Conservation (phyloP, 2,888 invertebrate genomes). For the Ecliptopera silaceata region DNA sequence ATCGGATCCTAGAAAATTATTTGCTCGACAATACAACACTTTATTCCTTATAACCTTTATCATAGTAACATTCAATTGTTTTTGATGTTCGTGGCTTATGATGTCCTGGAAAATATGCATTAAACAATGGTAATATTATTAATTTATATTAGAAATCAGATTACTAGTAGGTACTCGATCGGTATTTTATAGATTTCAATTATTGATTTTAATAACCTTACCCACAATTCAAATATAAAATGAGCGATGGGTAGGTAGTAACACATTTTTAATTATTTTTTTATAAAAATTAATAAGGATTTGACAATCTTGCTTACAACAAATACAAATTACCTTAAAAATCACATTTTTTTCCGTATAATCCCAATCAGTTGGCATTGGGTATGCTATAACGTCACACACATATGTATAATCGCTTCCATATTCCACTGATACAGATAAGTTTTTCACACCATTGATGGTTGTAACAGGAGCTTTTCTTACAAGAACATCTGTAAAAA, state of each 20-base stretch:
- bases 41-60: not conserved
- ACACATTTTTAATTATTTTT: too few relatives aligned
- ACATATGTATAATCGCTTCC: slow-evolving; percentile 2
- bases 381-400: slow-evolving; percentile 15
- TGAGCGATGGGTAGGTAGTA: too few relatives aligned
- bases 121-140: not conserved
- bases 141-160: not conserved
- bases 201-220: too few relatives aligned
- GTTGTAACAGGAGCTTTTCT: slow-evolving; percentile 6
- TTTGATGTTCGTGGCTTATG: not conserved
- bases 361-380: slow-evolving; percentile 14
- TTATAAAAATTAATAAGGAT: too few relatives aligned
- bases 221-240: too few relatives aligned
- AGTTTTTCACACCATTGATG: slow-evolving; percentile 6
- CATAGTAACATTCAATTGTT: not conserved
- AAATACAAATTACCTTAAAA: not conserved
- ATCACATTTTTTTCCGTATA: not conserved
- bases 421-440: slow-evolving; percentile 4
- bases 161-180: too few relatives aligned
- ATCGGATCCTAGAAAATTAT: slow-evolving; percentile 12
- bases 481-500: slow-evolving; percentile 18
- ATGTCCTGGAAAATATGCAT: not conserved
- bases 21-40: slow-evolving; percentile 6
- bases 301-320: not conserved
- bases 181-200: too few relatives aligned